phyloP scores from a whole-genome alignment of 1,140 invertebrate species.

The Protaetia brevitarsis region DNA sequence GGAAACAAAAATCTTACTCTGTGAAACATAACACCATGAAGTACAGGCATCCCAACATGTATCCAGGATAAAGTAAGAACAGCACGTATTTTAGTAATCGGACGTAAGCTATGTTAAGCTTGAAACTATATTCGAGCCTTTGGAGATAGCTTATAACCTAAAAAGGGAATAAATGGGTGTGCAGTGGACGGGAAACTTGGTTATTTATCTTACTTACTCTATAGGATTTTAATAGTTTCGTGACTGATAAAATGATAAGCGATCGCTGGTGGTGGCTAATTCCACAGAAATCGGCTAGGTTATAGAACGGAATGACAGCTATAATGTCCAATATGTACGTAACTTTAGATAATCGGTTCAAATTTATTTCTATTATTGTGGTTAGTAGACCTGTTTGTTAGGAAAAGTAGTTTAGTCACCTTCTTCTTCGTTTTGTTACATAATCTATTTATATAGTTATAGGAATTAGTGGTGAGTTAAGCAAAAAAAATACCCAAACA shows the following conservation, averaged over 20 bases:
- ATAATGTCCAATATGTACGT: background rate
- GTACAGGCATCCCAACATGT: slow-evolving; percentile 27
- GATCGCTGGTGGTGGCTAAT: background rate
- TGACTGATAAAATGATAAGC: background rate
- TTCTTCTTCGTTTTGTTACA: too few relatives aligned
- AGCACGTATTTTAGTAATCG: slow-evolving; percentile 28
- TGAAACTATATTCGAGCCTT: slow-evolving; percentile 21
- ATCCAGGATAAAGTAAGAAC: slow-evolving; percentile 26
- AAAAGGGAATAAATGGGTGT: background rate
- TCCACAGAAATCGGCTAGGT: background rate
- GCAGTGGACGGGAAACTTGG: background rate
- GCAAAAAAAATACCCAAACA: too few relatives aligned
- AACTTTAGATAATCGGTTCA: background rate
- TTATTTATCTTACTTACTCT: background rate
- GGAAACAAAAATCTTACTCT: background rate
- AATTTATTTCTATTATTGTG: slow-evolving; percentile 11
- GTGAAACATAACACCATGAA: slow-evolving; percentile 29
- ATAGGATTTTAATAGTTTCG: slow-evolving; percentile 21
- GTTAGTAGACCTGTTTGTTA: background rate
- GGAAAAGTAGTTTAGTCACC: too few relatives aligned
- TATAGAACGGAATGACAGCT: slow-evolving; percentile 1
- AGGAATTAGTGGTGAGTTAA: too few relatives aligned
- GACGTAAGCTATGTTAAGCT: slow-evolving; percentile 26
- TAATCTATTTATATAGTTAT: too few relatives aligned
- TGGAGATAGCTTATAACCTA: background rate